Evolutionary conservation across 2,888 invertebrate genomes (phyloP), one percentile per base, ranked within the genome.

Genomic region (Eupithecia exiguata): DNA sequence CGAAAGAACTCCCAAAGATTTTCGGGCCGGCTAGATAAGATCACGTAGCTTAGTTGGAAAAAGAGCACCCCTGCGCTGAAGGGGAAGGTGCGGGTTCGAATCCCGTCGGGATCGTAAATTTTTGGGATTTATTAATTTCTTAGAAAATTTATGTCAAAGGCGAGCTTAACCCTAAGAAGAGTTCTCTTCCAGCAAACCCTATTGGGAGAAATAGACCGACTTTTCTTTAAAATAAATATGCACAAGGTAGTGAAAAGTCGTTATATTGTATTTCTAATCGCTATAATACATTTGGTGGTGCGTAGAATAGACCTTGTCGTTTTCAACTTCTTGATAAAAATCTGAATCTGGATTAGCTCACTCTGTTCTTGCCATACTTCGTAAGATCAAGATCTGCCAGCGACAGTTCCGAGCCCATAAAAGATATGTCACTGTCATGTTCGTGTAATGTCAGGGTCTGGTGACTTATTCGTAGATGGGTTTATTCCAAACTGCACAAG

Each of bases 381-480:
- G 36, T 66, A 43, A 63, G 74, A 70, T 70, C 68, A 63, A 40
- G 66, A 66, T 66, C 40, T 71, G 70, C 53, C 74, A 70, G 36
- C 68, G 38, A 70, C 36, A 25, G 71, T 65, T 69, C 38, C 71
- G 69, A 66, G 71, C 65, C 58, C 58, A 58, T 74, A 71, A 68
- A 66, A 62, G 38, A 69, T 72, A 58, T 63, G 72, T 72, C 72
- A 70, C 46, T 75, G 75, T 75, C 75, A 68, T 46, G 67, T 67
- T 72, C 66, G 58, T 71, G 70, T 71, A 72, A 77, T 75, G 72
- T 75, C 75, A 74, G 25, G n/a, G 70, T 21, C 49, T 61, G 40
- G 21, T 38, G 35, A 38, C 12, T 58, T 58, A 40, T 18, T 38
- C 2, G 40, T 75, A 68, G 75, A 70, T 61, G 65, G 40, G 58